Conservation (phyloP, 1,140 invertebrate species). For the Ctenoplectra terminalis region DNA sequence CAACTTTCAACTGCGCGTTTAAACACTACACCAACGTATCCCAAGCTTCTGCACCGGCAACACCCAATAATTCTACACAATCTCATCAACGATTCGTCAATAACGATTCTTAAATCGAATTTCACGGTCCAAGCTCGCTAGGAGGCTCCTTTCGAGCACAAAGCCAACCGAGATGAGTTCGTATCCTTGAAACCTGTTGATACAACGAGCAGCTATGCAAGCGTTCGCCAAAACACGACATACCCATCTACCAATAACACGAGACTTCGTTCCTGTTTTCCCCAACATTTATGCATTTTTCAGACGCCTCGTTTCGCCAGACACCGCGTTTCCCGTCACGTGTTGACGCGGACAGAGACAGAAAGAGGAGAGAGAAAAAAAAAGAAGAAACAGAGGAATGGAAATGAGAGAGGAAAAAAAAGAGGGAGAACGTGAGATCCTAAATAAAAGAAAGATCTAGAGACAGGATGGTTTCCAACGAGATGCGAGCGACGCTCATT, state of each 20-base stretch:
- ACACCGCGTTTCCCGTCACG: background rate
- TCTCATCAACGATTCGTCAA: too few relatives aligned
- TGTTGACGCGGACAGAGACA: too few relatives aligned
- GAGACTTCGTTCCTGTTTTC: background rate
- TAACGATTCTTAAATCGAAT: too few relatives aligned
- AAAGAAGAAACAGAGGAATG: background rate
- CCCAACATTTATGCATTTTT: constrained; percentile 25
- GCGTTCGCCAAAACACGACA: background rate
- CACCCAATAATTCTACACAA: too few relatives aligned
- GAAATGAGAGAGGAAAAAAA: background rate
- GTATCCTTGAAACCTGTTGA: constrained; percentile 37
- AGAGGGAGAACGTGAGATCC: background rate
- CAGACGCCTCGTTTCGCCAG: background rate
- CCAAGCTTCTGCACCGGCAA: too few relatives aligned
- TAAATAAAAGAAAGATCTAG: constrained; percentile 50
- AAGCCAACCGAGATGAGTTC: background rate
- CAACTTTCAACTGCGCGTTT: too few relatives aligned
- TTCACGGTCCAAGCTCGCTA: too few relatives aligned
- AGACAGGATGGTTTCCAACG: constrained; percentile 44
- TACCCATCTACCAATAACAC: background rate
- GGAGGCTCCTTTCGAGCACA: background rate
- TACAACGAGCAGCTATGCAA: background rate
- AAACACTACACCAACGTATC: too few relatives aligned
- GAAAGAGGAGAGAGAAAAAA: too few relatives aligned
- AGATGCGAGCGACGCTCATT: constrained; percentile 54